Base-by-base conservation (phyloP, 2,888 invertebrate genomes). In the Drosophila borealis region DNA sequence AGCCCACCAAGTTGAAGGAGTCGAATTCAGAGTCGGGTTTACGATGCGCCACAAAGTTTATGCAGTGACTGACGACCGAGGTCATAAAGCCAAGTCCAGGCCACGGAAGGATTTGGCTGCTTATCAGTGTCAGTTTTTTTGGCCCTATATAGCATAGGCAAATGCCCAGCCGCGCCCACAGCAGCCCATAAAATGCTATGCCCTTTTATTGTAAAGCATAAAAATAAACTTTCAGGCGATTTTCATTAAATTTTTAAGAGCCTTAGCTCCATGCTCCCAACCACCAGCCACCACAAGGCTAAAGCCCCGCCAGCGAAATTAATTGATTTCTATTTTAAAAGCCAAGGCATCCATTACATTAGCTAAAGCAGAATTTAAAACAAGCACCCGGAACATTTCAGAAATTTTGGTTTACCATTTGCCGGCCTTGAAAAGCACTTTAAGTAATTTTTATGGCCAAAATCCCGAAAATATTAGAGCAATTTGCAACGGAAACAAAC, bases 1-100 rank as follows among this genome's bases (percentile, higher is more conserved):
- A 81, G 75, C 65, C 55, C 42, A 50, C 68, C 41, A 56, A 42
- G 53, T 33, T 55, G 21, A 14, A 14, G 21, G 13, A 44, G 25
- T n/a, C 41, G 69, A 50, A 49, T 50, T 53, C 25, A 39, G 62
- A 62, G 50, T 54, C 53, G 51, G 62, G 60, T 81, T 81, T 82
- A 81, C 81, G 81, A 81, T 76, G 82, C 81, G 80, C 80, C 80
- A 78, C 80, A 78, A 82, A 80, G 60, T 82, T 81, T 82, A 82
- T 78, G 81, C 80, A 74, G 76, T 74, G 80, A 65, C 70, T 75
- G 78, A 78, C 67, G 80, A 74, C 61, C 57, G 9, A 49, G 77
- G 77, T 56, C 77, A 70, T 79, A 69, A 81, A 79, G 70, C 60
- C 61, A 61, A 36, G 55, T 46, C 54, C 76, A 29, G 75, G 74